Base-by-base conservation (phyloP, 2,888 invertebrate species). In the Calliphora vomitoria region DNA sequence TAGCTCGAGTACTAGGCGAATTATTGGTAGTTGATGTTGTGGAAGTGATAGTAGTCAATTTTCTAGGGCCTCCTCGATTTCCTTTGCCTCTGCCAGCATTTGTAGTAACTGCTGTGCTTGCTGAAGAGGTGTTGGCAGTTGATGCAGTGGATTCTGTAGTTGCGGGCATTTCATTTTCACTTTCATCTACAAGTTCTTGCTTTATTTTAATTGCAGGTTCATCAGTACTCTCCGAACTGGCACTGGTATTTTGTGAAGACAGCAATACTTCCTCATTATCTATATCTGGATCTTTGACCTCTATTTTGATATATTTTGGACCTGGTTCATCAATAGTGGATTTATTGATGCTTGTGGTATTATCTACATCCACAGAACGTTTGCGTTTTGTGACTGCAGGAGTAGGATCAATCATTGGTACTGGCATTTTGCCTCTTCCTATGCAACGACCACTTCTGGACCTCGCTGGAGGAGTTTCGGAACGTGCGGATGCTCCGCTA, bases 271-370 rank as follows among this genome's bases (percentile, higher is more conserved):
- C 85, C 41, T 89, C 64, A 83, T 71, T 47, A 53, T 87, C 85
- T 8, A 84, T 31, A 53, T 89, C 87, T 31, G 87, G 69, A 25
- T 90, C 89, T 64, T 89, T 89, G 0, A 89, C 87, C 20, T 93
- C 91, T 6, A 91, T 38, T 86, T 93, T 93, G 10, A 90, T 89
- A 47, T 89, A 90, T 47, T 93, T 93, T 2, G 90, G 74, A 5
- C 89, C 89, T 0, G 90, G 88, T 15, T 91, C 92, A 10, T 88
- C 85, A 15, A 35, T 62, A 8, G 86, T 82, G n/a, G 44, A 38
- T 85, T 87, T 87, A 20, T 41, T 71, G 11, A 82, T 68, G 20
- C 44, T 71, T 35, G 62, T 10, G 31, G 60, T 8, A 60, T 69
- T 78, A 4, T 91, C 91, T 15, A 90, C 90, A 8, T 90, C 92